Evolutionary conservation across 2,113 vertebrate species (phyloP), one percentile per base, ranked within the genome.

Genomic region (Microtus richardsoni): DNA sequence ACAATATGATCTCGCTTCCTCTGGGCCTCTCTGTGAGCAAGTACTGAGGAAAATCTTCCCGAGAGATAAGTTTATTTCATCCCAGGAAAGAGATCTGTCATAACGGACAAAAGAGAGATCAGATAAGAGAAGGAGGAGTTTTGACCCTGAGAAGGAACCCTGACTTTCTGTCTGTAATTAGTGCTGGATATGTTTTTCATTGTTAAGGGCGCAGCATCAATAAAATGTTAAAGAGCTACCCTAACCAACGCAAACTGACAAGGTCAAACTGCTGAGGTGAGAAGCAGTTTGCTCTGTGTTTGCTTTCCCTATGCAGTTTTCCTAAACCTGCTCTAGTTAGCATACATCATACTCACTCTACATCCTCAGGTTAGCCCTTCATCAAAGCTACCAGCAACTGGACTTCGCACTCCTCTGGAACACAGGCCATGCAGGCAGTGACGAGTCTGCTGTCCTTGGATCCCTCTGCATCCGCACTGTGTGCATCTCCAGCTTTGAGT

Each of bases 41-140:
- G 88, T 39, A 54, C 49, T 11, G 60, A 73, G 73, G 94, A 95
- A 94, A 97, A 83, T 44, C 85, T 91, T 16, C 84, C 93, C 95
- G 58, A 73, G 90, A 97, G 92, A 58, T 44, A 75, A 71, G 88
- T 73, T 92, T 87, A 92, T 89, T 94, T 96, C 88, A 96, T 93
- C 91, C 95, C 82, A 89, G 93, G 95, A 97, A 97, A 95, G 60
- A 19, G 12, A 93, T 92, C 60, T 93, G 93, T 93, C 85, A 92
- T 74, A 93, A 91, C 3, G 87, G 91, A 94, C 79, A 89, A 84
- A 96, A 96, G 21, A 95, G 92, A 94, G 73, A 90, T 95, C 54
- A 95, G 92, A 96, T 60, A 93, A 77, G 60, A 90, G 95, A 87
- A 94, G 66, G 64, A 75, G 60, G 91, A 89, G 52, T 80, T 62